Base-by-base conservation (phyloP, 2,888 invertebrate genomes). In the Griposia aprilina region DNA sequence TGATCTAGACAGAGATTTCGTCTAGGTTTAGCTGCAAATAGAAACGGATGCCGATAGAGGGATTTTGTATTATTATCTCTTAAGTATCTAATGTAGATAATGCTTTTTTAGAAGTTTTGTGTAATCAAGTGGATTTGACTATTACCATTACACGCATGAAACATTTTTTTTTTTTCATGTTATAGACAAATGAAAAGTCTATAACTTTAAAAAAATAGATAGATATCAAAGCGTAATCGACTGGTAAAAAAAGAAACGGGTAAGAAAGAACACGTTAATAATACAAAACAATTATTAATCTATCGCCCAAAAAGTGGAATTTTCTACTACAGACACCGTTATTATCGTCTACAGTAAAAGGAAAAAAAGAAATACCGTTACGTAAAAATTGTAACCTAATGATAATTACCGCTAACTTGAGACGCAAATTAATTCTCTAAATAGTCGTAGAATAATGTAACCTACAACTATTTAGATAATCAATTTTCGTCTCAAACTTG, bases 261-360 rank as follows among this genome's bases (percentile, higher is more conserved):
- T 8, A 48, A 50, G 3, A 68, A 13, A 15, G 11, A 74, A 17
- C 36, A 50, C 7, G 41, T 36, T 26, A 26, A 50, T 20, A 62
- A 23, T 23, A 36, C 10, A 62, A 20, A 6, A 62, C 23, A 36
- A 62, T 5, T 62, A 62, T 62, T 76, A n/a, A 20, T n/a, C 20
- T 41, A 50, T 23, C 13, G n/a, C 7, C 15, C 15, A 30, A 76
- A 67, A 66, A 72, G 48, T 48, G 13, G 75, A 73, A 66, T 65
- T 41, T 41, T 66, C 45, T 55, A 83, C 84, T 69, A 80, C 13
- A 41, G 36, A 20, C 17, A 63, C 84, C 67, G 86, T 80, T 80
- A 76, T 13, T 15, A 57, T 48, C 0, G n/a, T 1, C 17, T 23
- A 7, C 66, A 52, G 67, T 68, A 69, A 76, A 79, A 62, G 8